Base-by-base conservation (phyloP, 35 echinoderm and acorn worm genomes). In the Heliocidaris tuberculata region DNA sequence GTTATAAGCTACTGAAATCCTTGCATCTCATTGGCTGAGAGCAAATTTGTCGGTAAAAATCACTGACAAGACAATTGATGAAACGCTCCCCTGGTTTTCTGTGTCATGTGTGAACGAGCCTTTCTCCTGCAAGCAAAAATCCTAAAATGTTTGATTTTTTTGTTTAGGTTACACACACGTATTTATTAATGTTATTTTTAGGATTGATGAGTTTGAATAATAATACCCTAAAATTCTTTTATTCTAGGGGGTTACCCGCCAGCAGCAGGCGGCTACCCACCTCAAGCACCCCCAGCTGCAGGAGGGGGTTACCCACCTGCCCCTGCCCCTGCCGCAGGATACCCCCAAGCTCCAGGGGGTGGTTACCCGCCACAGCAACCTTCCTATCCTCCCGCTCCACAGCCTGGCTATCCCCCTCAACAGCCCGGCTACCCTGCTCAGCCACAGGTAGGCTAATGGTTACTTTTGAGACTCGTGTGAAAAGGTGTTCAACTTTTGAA, bases 351-450 rank as follows among this genome's bases (percentile, higher is more conserved):
- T 48, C 87, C 87, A 89, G 87, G 87, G 87, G 87, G 48, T 30
- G 87, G 87, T 48, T 89, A 89, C 50, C 50, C 91, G 0, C 48
- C 91, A 7, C 91, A 30, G 47, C 91, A 52, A 48, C 91, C 47
- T 0, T 48, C 50, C 11, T 93, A 49, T 13, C 29, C 31, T 0
- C 48, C 48, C 17, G 29, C 50, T 29, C 17, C 49, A 13, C 91
- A 93, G 21, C 91, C 91, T 5, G 50, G 91, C 50, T 93, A 93
- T n/a, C 48, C 48, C 31, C 91, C 91, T n/a, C 91, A 32, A 89
- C 87, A 93, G 17, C 91, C 91, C 16, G 91, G 91, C 2, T 93
- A 93, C 49, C 48, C 48, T 0, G 47, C 91, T 21, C 91, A 52
- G 16, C 31, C 48, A 93, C 87, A 89, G 87, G 87, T 89, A 89